Evolutionary conservation across 2,888 invertebrate genomes (phyloP), one percentile per base, ranked within the genome.

Genomic region (Trachelus iudaicus): DNA sequence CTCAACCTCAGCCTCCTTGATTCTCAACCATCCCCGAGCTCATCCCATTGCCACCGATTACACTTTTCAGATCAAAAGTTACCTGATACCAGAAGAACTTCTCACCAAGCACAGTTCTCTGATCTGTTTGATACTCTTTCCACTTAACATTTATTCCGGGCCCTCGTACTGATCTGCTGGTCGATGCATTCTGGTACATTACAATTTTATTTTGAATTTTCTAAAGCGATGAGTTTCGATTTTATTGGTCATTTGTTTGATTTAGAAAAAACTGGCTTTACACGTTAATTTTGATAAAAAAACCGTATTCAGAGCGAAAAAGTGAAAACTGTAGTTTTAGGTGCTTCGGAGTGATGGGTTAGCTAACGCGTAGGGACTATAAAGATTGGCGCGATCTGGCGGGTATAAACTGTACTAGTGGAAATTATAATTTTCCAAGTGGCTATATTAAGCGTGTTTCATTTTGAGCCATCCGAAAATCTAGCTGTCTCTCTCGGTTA

Each of bases 21-120:
- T 31, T 73, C 34, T 33, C 68, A 30, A 35, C 68, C 37, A 34
- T 37, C 31, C 33, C 23, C 75, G 77, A 74, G 78, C 78, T 79
- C 81, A 77, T 75, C 79, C 71, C 78, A 69, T 80, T 78, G 86
- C 86, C 86, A 87, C 88, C 88, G 89, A 87, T 85, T 77, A 77
- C 87, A 87, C 89, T 89, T 90, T 89, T 89, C 87, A 86, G 88
- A 90, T 90, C 89, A 88, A 90, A 89, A 90, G 89, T 90, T 89
- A 89, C 88, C 87, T 87, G 88, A 86, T 82, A 79, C 82, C 82
- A 82, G 80, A 84, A 69, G 73, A 86, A 83, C 85, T 86, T 84
- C 69, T 81, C 73, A 69, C 75, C 23, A 56, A 56, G 56, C 56
- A 56, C 56, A 56, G 56, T 56, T 23, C 23, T 23, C 56, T 56